A percentile compares a stretch with the other conserved stretches of the same genome.
Conservation (phyloP, 2,888 invertebrate species). For the Mythimna pallens region DNA sequence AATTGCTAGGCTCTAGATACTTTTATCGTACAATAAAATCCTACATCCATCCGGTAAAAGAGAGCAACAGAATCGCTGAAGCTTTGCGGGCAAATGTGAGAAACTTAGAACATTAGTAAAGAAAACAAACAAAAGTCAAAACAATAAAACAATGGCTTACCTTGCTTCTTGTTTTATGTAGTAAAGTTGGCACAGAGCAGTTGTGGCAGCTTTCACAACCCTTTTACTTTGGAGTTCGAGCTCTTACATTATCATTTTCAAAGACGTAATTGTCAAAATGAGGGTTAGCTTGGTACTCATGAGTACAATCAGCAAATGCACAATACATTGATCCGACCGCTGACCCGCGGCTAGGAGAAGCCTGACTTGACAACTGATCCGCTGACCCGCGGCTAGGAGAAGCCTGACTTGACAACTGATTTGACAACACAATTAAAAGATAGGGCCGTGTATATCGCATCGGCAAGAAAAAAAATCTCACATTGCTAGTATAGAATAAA, state of each 20-base stretch:
- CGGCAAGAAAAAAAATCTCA: no score
- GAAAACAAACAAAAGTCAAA: conserved; percentile 27
- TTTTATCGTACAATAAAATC: conserved; percentile 33
- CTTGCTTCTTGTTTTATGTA: conserved; percentile 22
- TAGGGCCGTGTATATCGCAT: no score
- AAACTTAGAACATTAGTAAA: conserved; percentile 41
- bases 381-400: no score
- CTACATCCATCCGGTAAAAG: conserved; percentile 27
- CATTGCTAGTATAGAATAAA: no score
- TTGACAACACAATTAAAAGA: no score
- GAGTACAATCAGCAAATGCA: background rate
- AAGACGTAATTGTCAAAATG: background rate
- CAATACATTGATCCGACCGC: background rate
- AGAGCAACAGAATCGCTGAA: background rate
- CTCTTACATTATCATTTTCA: conserved; percentile 5
- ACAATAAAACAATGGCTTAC: conserved; percentile 40
- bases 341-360: no score
- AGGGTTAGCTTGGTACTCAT: background rate
- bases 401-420: no score
- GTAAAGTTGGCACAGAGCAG: conserved; percentile 19
- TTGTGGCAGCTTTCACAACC: conserved; percentile 4
- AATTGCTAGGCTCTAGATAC: conserved; percentile 5
- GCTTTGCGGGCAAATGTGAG: background rate
- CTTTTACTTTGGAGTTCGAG: background rate
- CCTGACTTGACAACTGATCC: no score